Evolutionary conservation across 2,888 invertebrate genomes (phyloP).

Genomic region (Dicycla oo): DNA sequence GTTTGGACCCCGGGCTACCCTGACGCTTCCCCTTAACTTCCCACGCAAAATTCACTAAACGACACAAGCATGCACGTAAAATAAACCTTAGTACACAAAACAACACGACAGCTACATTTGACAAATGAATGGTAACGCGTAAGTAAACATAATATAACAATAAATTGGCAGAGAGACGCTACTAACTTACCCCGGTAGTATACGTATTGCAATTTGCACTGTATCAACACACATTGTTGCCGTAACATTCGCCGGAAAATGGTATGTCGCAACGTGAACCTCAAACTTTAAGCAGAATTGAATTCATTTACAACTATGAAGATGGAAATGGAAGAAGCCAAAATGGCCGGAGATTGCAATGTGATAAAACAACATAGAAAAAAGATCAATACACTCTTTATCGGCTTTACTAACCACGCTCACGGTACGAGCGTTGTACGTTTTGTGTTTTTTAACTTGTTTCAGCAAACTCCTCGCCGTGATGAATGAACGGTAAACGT

Average conservation of each 20-base stretch:
- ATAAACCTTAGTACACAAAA: slow-evolving; percentile 16
- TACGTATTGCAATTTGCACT: slow-evolving; percentile 52
- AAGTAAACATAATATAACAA: slow-evolving; percentile 57
- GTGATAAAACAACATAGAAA: slow-evolving; percentile 37
- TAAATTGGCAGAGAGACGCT: slow-evolving; percentile 40
- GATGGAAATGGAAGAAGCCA: slow-evolving; percentile 26
- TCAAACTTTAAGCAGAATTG: slow-evolving; percentile 21
- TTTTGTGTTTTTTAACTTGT: slow-evolving; percentile 62
- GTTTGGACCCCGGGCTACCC: too few relatives aligned
- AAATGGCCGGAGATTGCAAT: slow-evolving; percentile 43
- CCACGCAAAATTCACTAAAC: slow-evolving; percentile 12
- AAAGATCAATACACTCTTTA: slow-evolving; percentile 45
- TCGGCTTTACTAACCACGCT: slow-evolving; percentile 41
- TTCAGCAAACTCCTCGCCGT: slow-evolving; percentile 60
- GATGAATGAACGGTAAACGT: slow-evolving; percentile 57
- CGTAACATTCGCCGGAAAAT: slow-evolving; percentile 46
- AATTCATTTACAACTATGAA: slow-evolving; percentile 30
- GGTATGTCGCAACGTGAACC: slow-evolving; percentile 32
- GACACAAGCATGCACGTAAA: slow-evolving; percentile 5
- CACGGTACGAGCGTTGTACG: slow-evolving; percentile 20
- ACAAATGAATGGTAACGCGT: slow-evolving; percentile 28
- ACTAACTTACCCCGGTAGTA: slow-evolving; percentile 42
- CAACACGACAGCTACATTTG: neutral
- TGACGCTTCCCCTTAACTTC: neutral
- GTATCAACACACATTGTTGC: slow-evolving; percentile 33